A percentile compares a stretch with the other conserved stretches of the same genome.
Conservation (phyloP, 2,113 vertebrate genomes). For the Probosciger aterrimus region DNA sequence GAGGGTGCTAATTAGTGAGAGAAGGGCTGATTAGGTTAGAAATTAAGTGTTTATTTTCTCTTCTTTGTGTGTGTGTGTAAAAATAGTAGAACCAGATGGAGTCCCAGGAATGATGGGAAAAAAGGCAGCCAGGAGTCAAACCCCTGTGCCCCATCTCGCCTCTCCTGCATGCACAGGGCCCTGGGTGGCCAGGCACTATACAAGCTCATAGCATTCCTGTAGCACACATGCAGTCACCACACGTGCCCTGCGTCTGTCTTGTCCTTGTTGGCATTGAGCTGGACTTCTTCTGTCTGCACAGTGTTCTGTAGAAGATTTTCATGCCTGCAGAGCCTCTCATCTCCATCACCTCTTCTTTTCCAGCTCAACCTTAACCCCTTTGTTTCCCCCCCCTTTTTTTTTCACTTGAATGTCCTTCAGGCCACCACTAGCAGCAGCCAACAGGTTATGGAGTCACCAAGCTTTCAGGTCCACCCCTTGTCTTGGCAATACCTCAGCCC, state of each 20-base stretch:
- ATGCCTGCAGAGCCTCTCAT: not conserved
- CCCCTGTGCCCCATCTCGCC: not conserved
- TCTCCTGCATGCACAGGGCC: not conserved
- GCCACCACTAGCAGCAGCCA: not conserved
- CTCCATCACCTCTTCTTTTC: not conserved
- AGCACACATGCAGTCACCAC: not conserved
- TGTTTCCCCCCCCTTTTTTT: rapidly evolving
- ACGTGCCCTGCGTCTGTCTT: not conserved
- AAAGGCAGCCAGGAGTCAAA: constrained; percentile 49
- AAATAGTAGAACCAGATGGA: constrained; percentile 70
- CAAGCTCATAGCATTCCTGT: not conserved
- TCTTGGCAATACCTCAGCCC: not conserved
- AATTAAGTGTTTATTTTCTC: constrained; percentile 73
- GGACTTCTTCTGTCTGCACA: not conserved
- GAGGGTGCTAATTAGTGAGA: constrained; percentile 75
- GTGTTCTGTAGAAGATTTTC: not conserved
- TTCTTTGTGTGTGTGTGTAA: not conserved
- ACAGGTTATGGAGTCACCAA: not conserved
- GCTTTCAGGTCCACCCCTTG: not conserved
- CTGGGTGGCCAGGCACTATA: not conserved
- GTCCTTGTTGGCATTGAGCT: not conserved
- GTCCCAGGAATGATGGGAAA: constrained; percentile 29
- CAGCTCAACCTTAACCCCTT: not conserved
- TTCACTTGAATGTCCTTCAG: not conserved
- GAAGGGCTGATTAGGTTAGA: constrained; percentile 75